Evolutionary conservation across 2,113 vertebrate genomes (phyloP).

Genomic region (Proteles cristata): DNA sequence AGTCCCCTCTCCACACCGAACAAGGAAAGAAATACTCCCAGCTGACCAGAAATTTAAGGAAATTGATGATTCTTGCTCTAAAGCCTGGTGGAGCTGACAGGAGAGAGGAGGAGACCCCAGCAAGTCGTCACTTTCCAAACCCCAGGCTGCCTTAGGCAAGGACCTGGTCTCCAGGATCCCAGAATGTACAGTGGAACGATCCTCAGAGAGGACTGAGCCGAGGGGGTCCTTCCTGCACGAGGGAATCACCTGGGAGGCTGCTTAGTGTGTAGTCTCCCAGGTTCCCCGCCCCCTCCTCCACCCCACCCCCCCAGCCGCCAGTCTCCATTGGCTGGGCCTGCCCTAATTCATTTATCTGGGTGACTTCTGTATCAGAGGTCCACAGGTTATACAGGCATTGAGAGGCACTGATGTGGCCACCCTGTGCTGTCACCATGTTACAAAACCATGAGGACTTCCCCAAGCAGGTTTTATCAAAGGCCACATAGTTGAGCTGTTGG

Average conservation of each 20-base stretch:
- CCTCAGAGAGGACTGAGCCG: not conserved
- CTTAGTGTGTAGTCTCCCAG: rapidly evolving
- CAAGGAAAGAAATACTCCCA: not conserved
- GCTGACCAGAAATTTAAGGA: not conserved
- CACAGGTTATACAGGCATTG: not conserved
- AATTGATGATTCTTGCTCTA: not conserved
- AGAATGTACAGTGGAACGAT: not conserved
- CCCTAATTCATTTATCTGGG: not conserved
- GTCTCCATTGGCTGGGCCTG: not conserved
- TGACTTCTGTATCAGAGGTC: not conserved
- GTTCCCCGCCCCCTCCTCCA: not conserved
- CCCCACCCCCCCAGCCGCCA: not conserved
- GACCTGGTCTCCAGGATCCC: not conserved
- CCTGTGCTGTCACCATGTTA: not conserved
- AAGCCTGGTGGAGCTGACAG: not conserved
- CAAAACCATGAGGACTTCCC: not conserved
- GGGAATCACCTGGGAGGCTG: not conserved
- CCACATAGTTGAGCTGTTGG: not conserved
- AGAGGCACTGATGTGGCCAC: not conserved
- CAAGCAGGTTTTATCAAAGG: not conserved
- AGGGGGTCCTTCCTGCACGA: rapidly evolving
- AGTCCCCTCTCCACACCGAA: rapidly evolving
- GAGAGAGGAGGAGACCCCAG: not conserved
- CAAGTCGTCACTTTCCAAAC: not conserved
- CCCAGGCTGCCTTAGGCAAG: not conserved